Evolutionary conservation across 2,113 vertebrate species (phyloP).

Genomic region (Puffinus mauretanicus): DNA sequence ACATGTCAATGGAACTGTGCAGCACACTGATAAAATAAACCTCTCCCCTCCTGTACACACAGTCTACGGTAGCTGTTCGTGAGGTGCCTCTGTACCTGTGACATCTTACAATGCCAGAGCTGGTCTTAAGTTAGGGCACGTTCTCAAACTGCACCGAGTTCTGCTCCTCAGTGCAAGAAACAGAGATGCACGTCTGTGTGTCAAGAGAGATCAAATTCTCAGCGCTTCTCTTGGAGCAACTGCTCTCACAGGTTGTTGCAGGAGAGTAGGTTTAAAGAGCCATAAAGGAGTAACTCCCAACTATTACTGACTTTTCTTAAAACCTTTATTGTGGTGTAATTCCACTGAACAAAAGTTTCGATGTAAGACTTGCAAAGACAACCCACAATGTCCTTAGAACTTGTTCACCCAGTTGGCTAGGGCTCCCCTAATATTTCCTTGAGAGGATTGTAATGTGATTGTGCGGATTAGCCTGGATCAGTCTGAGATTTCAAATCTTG

Average conservation of each 20-base stretch:
- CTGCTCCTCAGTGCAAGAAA: not conserved
- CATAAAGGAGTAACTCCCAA: not conserved
- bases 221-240: not conserved
- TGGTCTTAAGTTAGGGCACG: not conserved
- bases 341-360: not conserved
- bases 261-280: not conserved
- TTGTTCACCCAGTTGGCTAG: not conserved
- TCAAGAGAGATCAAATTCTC: not conserved
- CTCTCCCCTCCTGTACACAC: constrained; percentile 3
- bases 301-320: not conserved
- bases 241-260: not conserved
- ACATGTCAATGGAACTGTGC: not conserved
- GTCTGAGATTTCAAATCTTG: not conserved
- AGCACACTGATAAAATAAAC: not conserved
- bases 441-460: not conserved
- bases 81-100: not conserved
- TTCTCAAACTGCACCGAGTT: not conserved
- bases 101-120: not conserved
- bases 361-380: not conserved
- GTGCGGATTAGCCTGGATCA: not conserved
- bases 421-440: not conserved
- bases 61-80: not conserved
- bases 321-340: not conserved
- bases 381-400: not conserved
- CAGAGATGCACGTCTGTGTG: not conserved